Evolutionary conservation across 2,888 invertebrate species (phyloP), one percentile per base, ranked within the genome.

Genomic region (Chloroclysta siterata): DNA sequence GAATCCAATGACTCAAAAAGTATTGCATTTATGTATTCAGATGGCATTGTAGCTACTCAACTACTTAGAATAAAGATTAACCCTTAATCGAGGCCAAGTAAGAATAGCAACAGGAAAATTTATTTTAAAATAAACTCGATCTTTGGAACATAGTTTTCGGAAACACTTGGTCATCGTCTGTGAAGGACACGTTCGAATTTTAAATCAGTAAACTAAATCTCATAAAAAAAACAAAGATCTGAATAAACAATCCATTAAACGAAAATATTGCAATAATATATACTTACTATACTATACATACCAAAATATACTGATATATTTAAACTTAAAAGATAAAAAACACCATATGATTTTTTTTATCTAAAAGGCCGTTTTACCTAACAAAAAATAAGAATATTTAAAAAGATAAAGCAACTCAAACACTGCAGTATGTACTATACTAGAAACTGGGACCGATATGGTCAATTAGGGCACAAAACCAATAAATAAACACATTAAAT

Each of bases 1-100:
- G 72, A 79, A 78, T 70, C 51, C 58, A 68, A 65, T 80, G 80
- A 80, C 70, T 80, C 81, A 80, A 77, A 73, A 48, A 64, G 59
- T 29, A 57, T 60, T 54, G 56, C 70, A 70, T 60, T 61, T 71
- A 70, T 61, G 62, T 71, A 79, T 78, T 74, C 72, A 51, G 63
- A 72, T 62, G 36, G 60, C 72, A 72, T 69, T 65, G 52, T 11
- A 61, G 46, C 59, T 55, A 63, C 55, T 22, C 36, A 33, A 70
- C 57, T 80, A 78, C 80, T 68, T 13, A 56, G 79, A 79, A 80
- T 62, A 55, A 72, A 72, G 73, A 80, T 73, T 69, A 70, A 65
- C 53, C 14, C 28, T 28, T 13, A 7, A 22, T 22, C 7, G 28
- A 48, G 13, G 48, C n/a, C 60, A 15, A 60, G 53, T 51, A 47